Percentiles rank a stretch among this genome's conserved stretches.
These are phyloP conservation scores for human (Homo sapiens) DNA, from an alignment of 2,113 vertebrate genomes.

Conservation along the genomic window DNA sequence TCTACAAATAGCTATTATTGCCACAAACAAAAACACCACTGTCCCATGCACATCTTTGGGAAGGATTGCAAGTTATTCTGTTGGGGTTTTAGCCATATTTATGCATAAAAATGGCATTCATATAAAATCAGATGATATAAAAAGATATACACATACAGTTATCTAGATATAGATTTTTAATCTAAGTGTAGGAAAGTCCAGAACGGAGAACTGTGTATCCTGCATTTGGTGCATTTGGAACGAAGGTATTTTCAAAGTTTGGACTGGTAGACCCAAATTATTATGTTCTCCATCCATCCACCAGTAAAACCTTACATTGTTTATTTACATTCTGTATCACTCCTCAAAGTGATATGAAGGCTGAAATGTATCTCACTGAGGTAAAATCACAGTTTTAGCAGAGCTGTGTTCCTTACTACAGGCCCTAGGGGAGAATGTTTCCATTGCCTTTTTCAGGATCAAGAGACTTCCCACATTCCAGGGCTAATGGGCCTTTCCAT, in stretches of 20 bases:
- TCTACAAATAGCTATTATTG: conserved; percentile 56
- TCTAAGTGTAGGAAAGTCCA: background rate
- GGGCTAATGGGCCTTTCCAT: background rate
- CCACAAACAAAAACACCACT: conserved; percentile 29
- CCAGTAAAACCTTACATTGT: background rate
- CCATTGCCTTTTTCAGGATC: background rate
- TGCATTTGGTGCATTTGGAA: background rate
- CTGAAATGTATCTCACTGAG: background rate
- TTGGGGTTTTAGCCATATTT: background rate
- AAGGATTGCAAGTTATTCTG: background rate
- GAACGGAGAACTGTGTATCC: fast-evolving
- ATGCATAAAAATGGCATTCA: background rate
- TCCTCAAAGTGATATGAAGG: background rate
- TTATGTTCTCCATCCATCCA: background rate
- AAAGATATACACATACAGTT: background rate
- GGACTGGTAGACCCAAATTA: background rate
- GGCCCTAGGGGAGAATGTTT: background rate
- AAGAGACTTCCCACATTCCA: background rate
- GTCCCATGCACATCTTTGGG: background rate
- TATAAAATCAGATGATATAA: background rate
- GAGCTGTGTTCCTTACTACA: background rate
- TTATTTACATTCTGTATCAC: background rate
- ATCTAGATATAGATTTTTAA: background rate
- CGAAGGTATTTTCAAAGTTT: background rate
- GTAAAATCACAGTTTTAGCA: background rate